Evolutionary conservation across 2,888 invertebrate genomes (phyloP).

Genomic region (Pollenia angustigena): DNA sequence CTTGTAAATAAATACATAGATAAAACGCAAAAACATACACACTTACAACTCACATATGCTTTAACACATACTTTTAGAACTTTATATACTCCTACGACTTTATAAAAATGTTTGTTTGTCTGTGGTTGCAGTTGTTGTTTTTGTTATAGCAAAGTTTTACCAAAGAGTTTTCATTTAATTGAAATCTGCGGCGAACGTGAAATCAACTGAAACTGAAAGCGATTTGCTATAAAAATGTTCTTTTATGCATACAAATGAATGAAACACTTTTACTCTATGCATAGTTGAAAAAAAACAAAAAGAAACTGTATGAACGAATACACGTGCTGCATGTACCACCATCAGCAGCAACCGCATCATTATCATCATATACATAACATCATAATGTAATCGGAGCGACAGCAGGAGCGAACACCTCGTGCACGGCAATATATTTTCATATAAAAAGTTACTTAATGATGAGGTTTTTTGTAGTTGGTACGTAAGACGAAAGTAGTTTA

Average conservation of each 20-base stretch:
- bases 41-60: neutral
- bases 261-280: neutral
- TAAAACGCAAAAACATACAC: neutral
- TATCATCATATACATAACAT: neutral
- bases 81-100: neutral
- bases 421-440: slow-evolving; percentile 4
- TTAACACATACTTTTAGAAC: neutral
- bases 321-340: slow-evolving; percentile 39
- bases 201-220: slow-evolving; percentile 72
- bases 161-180: slow-evolving; percentile 67
- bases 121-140: neutral
- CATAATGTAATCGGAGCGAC: neutral
- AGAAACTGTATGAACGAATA: neutral
- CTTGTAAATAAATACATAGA: slow-evolving; percentile 38
- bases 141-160: slow-evolving; percentile 55
- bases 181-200: slow-evolving; percentile 72
- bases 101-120: neutral
- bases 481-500: slow-evolving; percentile 9
- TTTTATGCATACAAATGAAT: slow-evolving; percentile 70
- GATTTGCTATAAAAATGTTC: slow-evolving; percentile 61
- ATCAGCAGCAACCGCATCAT: slow-evolving; percentile 12
- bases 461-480: neutral
- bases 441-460: slow-evolving; percentile 50
- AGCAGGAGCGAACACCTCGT: neutral
- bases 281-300: neutral